Conservation (phyloP, 2,113 vertebrate genomes). For the Zingel zingel region DNA sequence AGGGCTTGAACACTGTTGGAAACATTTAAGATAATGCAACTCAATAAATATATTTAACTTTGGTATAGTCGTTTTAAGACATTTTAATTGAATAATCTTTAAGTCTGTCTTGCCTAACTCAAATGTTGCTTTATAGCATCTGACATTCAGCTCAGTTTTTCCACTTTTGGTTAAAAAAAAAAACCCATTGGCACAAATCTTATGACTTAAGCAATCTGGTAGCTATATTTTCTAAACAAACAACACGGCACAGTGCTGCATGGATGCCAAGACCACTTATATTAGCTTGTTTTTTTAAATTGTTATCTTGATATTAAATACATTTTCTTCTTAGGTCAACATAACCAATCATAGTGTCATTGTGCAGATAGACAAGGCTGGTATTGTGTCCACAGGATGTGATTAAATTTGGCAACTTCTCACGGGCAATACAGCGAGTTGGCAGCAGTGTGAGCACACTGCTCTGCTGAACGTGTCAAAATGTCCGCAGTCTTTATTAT, state of each 20-base stretch:
- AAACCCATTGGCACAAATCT: not conserved
- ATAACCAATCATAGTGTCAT: slow-evolving; percentile 21
- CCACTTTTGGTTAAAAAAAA: not conserved
- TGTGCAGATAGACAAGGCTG: slow-evolving; percentile 2
- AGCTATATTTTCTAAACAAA: slow-evolving; percentile 29
- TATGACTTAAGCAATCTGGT: slow-evolving; percentile 11
- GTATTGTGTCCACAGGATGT: slow-evolving; percentile 7
- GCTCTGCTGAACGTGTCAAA: slow-evolving; percentile 29
- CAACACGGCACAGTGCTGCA: slow-evolving; percentile 4
- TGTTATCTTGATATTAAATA: slow-evolving; percentile 33
- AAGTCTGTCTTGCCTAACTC: not conserved
- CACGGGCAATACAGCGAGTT: slow-evolving; percentile 4
- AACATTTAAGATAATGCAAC: no score
- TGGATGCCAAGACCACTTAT: slow-evolving; percentile 17
- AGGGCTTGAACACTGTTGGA: no score
- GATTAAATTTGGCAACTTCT: slow-evolving; percentile 20
- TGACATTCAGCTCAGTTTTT: slow-evolving; percentile 11
- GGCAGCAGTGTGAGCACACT: slow-evolving; percentile 1
- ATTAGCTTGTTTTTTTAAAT: not conserved
- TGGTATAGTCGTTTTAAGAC: no score
- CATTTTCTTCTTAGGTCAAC: slow-evolving; percentile 33
- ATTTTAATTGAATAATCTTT: not conserved
- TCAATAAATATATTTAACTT: no score
- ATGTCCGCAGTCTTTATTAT: slow-evolving; percentile 16
- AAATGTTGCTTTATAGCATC: not conserved